phyloP scores from a whole-genome alignment of 2,113 vertebrate genomes.

The Illadopsis cleaveri region DNA sequence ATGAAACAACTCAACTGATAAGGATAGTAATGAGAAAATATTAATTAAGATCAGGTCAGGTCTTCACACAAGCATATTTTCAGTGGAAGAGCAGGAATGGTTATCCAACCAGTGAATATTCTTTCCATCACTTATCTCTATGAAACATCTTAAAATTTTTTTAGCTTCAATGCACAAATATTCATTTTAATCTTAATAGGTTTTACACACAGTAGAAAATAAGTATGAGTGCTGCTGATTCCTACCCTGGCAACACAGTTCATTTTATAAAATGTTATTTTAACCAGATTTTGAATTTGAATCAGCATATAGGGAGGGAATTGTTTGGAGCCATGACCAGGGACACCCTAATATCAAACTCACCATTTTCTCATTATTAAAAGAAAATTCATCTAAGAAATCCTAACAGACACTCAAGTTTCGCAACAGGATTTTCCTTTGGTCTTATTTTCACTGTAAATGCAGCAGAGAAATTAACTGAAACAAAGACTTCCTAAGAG shows the following conservation, averaged over 20 bases:
- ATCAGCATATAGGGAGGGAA: neutral
- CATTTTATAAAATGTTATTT: neutral
- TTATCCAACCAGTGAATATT: neutral
- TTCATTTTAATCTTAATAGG: neutral
- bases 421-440: neutral
- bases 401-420: neutral
- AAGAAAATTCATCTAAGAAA: neutral
- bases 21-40: neutral
- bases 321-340: neutral
- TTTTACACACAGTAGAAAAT: neutral
- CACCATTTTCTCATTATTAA: neutral
- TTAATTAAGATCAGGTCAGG: neutral
- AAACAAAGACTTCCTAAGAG: neutral
- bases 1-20: neutral
- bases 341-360: neutral
- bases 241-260: neutral
- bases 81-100: neutral
- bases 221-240: neutral
- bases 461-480: neutral
- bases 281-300: neutral
- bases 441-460: neutral
- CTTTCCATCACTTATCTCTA: neutral
- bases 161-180: neutral
- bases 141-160: neutral
- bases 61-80: neutral